Evolutionary conservation across 2,888 invertebrate species (phyloP), one percentile per base, ranked within the genome.

Genomic region (Drosophila incognita): DNA sequence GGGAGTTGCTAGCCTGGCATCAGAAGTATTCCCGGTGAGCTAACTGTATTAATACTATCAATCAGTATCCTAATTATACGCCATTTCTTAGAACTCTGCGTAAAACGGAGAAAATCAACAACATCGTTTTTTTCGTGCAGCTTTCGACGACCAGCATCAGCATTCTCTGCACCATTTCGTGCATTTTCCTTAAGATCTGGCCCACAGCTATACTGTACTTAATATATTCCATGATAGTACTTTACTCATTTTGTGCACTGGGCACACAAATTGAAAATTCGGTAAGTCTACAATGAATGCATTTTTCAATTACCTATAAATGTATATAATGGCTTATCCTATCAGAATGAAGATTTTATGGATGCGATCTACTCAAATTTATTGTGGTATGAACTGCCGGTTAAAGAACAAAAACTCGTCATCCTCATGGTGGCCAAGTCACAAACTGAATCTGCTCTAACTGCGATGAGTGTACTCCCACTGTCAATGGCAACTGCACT

Each of bases 211-310:
- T 76, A 11, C 38, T 70, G 0, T 92, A 82, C 35, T 36, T 90
- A 27, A 0, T 74, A 2, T 89, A 80, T 49, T 67, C 72, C 0
- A 57, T 77, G 5, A 59, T 72, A 4, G 40, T 78, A 2, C 77
- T 91, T 0, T 92, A 91, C 21, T 59, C 83, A 0, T 92, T 76
- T 49, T 91, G 91, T 67, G 81, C 78, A 0, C 68, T 91, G 4
- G 91, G 91, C 5, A 84, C 90, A n/a, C 31, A 86, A 4, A 84
- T 90, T 5, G 83, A 89, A 52, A 71, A 56, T 36, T 79, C 92
- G 35, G 91, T 90, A 33, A 62, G 71, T 13, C 5, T 5, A 27
- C 1, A 35, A 21, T 31, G 3, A 6, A 18, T 4, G 8, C 11
- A n/a, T 11, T 38, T 18, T 2, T 18, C 0, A 15, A 4, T 1